A percentile compares a stretch with the other conserved stretches of the same genome.
phyloP scores from a whole-genome alignment of 1,140 invertebrate genomes.

The Camponotus vicinus region DNA sequence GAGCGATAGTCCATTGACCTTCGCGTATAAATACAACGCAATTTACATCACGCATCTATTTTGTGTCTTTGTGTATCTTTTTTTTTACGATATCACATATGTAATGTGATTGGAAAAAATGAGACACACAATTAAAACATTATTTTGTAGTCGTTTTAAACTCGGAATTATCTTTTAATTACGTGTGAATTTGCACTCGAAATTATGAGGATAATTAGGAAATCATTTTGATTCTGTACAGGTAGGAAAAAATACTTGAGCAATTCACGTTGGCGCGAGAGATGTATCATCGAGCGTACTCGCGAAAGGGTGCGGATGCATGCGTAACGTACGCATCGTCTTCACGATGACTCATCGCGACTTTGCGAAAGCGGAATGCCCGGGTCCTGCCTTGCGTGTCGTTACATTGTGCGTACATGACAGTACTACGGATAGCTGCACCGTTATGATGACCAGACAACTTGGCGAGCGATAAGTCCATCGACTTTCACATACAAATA shows the following conservation, averaged over 20 bases:
- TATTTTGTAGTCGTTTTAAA: background rate
- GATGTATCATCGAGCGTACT: background rate
- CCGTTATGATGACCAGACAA: conserved; percentile 65
- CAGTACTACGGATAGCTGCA: conserved; percentile 54
- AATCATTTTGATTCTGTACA: background rate
- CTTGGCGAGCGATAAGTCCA: background rate
- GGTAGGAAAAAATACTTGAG: background rate
- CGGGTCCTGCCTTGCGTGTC: conserved; percentile 41
- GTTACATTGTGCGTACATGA: conserved; percentile 32
- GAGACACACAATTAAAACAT: background rate
- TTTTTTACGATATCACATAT: background rate
- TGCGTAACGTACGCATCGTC: conserved; percentile 15
- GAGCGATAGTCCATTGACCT: too few relatives aligned
- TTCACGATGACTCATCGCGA: conserved; percentile 37
- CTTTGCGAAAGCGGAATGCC: conserved; percentile 59
- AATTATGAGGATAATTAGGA: background rate
- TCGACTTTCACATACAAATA: conserved; percentile 16
- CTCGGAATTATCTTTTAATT: background rate
- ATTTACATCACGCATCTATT: background rate
- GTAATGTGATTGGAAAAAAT: background rate
- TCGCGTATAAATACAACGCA: too few relatives aligned
- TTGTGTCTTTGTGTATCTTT: background rate
- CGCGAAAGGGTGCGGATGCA: conserved; percentile 25
- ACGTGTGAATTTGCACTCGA: background rate
- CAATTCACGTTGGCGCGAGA: background rate